Evolutionary conservation across 2,797 vertebrate genomes (phyloP).

Genomic region (Graptemys geographica): DNA sequence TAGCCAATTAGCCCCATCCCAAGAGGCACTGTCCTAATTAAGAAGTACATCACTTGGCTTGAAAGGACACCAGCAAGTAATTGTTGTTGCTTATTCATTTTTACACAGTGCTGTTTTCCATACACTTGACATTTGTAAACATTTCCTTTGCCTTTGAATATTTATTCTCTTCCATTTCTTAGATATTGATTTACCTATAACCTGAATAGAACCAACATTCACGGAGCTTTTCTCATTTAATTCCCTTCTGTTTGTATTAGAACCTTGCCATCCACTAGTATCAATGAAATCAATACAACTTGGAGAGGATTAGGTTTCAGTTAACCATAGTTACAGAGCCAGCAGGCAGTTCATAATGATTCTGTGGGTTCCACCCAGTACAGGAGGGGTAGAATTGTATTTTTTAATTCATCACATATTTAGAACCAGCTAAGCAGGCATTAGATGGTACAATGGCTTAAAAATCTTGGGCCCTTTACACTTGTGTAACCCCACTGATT

Average conservation of each 20-base stretch:
- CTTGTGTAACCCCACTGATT: not conserved
- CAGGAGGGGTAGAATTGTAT: not conserved
- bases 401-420: not conserved
- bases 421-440: conserved; percentile 11
- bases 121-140: not conserved
- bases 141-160: conserved; percentile 9
- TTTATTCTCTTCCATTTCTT: conserved; percentile 29
- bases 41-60: conserved; percentile 22
- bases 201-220: not conserved
- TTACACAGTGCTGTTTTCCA: not conserved
- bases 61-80: conserved; percentile 33
- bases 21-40: conserved; percentile 30
- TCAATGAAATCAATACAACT: not conserved
- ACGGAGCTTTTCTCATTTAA: not conserved
- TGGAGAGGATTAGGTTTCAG: fast-evolving
- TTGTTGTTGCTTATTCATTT: not conserved
- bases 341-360: conserved; percentile 43
- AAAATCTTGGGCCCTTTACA: not conserved
- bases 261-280: not conserved
- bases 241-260: not conserved
- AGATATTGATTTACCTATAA: not conserved
- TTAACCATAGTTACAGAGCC: conserved; percentile 26
- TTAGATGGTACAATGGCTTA: not conserved
- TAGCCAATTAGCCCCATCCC: conserved; percentile 39
- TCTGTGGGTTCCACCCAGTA: not conserved